phyloP scores from a whole-genome alignment of 2,113 vertebrate species.

The Phyllostomus discolor region DNA sequence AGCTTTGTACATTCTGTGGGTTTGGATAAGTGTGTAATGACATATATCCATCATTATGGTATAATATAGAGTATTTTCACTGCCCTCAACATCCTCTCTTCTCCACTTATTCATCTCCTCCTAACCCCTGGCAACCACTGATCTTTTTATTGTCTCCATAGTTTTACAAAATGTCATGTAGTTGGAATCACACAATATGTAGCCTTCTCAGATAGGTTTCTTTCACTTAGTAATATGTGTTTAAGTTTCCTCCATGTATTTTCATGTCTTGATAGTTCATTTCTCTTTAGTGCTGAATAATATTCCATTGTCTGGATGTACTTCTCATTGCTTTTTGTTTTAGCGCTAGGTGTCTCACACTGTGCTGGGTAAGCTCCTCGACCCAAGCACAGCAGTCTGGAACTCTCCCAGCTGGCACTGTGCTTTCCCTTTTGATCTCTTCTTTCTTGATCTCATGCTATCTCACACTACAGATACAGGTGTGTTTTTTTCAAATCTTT shows the following conservation, averaged over 20 bases:
- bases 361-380: not conserved
- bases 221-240: not conserved
- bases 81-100: not conserved
- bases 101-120: not conserved
- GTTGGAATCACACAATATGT: not conserved
- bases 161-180: not conserved
- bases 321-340: not conserved
- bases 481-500: not conserved
- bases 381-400: not conserved
- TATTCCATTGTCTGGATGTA: not conserved
- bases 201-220: not conserved
- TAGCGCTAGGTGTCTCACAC: not conserved
- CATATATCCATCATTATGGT: not conserved
- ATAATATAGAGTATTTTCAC: not conserved
- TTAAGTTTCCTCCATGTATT: not conserved
- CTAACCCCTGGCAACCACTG: not conserved
- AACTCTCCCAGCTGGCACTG: not conserved
- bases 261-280: not conserved
- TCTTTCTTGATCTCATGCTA: not conserved
- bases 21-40: not conserved
- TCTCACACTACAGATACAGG: not conserved
- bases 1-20: not conserved
- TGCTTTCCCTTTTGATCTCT: not conserved
- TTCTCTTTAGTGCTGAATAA: not conserved
- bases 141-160: not conserved